Base-by-base conservation (phyloP, 2,113 vertebrate species). In the Thalassarche chlororhynchos region DNA sequence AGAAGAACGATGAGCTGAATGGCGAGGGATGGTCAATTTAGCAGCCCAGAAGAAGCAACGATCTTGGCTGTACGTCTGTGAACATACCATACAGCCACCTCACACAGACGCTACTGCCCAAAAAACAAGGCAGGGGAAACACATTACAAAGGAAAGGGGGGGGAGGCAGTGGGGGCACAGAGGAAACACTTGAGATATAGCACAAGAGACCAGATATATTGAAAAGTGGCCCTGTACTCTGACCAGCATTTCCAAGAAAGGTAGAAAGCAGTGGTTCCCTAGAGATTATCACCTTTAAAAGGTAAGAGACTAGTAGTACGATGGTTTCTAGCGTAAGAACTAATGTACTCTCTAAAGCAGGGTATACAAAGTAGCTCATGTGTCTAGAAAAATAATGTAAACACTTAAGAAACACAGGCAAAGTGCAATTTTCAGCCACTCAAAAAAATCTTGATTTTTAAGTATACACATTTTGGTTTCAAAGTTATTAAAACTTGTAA, bases 21-120 rank as follows among this genome's bases (percentile, higher is more conserved):
- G 18, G 36, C 2, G 4, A 90, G 15, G 25, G 25, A 58, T 18
- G 19, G 70, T 52, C 32, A 68, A 31, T 68, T 68, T 20, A 79
- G 64, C 14, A 62, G 34, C 34, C 19, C 36, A 85, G 61, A 51
- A 64, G 38, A 15, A 60, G 49, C 54, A 46, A 68, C 0, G 3
- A 42, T 68, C 15, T 17, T 32, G 21, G 51, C 66, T 66, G 20
- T n/a, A 21, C 0, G 0, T 17, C 66, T 83, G 17, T 42, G 61
- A 90, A 88, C 9, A 17, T 4, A 66, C 2, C 25, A 38, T 5
- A 83, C 11, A 79, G 52, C 8, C n/a, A 79, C 17, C 21, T 72
- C 42, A 21, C 25, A 32, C 7, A 38, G 44, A 17, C 31, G 21
- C 24, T 62, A 51, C 28, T 36, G 18, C n/a, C 44, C 58, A n/a